Percentiles rank a stretch among this genome's conserved stretches.
Evolutionary conservation across 2,113 vertebrate species (phyloP).

Genomic region (Tapirus terrestris): DNA sequence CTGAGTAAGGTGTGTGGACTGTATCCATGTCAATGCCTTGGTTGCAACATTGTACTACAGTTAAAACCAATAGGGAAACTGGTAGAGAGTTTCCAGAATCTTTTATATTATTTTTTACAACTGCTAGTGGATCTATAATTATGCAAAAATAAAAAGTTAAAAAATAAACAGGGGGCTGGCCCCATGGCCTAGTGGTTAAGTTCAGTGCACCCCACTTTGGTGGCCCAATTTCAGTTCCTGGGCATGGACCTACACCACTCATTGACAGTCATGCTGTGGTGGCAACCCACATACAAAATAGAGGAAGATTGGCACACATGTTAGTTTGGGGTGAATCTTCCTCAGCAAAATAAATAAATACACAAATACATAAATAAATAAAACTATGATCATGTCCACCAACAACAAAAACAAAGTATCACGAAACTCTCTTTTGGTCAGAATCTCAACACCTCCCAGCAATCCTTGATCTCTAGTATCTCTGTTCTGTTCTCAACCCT

Average conservation of each 20-base stretch:
- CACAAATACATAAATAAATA: background rate
- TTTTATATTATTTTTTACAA: background rate
- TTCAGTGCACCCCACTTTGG: too few relatives aligned
- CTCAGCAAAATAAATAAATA: too few relatives aligned
- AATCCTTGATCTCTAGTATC: background rate
- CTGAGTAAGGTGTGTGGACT: background rate
- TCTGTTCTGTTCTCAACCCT: background rate
- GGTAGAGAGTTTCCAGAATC: background rate
- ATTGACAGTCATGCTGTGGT: too few relatives aligned
- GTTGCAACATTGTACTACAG: background rate
- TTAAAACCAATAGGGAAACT: background rate
- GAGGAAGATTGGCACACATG: too few relatives aligned
- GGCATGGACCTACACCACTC: too few relatives aligned
- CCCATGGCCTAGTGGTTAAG: too few relatives aligned
- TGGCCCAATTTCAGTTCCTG: too few relatives aligned
- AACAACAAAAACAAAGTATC: background rate
- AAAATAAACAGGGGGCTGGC: background rate
- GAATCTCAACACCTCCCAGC: background rate
- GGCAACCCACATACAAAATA: too few relatives aligned
- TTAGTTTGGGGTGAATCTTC: too few relatives aligned
- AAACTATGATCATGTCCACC: background rate
- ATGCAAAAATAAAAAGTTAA: background rate
- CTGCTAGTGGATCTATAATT: background rate
- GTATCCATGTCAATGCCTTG: background rate
- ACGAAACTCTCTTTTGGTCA: background rate